Evolutionary conservation across 2,888 invertebrate genomes (phyloP).

Genomic region (Nomada lathburiana): DNA sequence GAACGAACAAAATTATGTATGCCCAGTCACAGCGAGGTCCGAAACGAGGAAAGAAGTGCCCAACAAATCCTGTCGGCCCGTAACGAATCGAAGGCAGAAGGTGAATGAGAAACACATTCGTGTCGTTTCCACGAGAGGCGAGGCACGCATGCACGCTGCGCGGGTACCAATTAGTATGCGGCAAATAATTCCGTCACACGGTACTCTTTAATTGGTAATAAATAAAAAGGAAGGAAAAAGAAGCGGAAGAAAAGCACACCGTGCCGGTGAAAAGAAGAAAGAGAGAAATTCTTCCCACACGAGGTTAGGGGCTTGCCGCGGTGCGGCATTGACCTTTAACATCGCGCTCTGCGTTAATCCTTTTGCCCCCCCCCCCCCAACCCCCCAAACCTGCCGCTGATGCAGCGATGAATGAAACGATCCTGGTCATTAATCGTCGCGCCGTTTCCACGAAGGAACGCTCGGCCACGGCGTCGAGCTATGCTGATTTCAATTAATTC

Average conservation of each 20-base stretch:
- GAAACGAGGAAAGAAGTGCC: no score
- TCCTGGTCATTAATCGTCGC: conserved; percentile 69
- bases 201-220: conserved; percentile 36
- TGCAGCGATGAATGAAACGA: conserved; percentile 72
- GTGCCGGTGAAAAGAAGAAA: background rate
- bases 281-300: conserved; percentile 63
- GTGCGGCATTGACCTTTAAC: conserved; percentile 71
- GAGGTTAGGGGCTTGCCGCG: conserved; percentile 58
- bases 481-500: conserved; percentile 78
- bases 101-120: conserved; percentile 23
- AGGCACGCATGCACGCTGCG: conserved; percentile 5
- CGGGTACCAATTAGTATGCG: conserved; percentile 54
- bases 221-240: conserved; percentile 25
- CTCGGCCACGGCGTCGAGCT: conserved; percentile 65
- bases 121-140: conserved; percentile 11
- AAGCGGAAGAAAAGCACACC: background rate
- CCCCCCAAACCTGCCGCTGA: conserved; percentile 5
- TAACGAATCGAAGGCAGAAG: conserved; percentile 3
- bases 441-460: conserved; percentile 70
- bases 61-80: background rate
- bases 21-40: no score
- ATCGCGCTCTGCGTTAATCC: conserved; percentile 49
- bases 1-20: no score
- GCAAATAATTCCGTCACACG: conserved; percentile 49
- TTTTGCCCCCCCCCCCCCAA: conserved; percentile 14